Evolutionary conservation across 2,888 invertebrate species (phyloP).

Genomic region (Rhyacophila evoluta): DNA sequence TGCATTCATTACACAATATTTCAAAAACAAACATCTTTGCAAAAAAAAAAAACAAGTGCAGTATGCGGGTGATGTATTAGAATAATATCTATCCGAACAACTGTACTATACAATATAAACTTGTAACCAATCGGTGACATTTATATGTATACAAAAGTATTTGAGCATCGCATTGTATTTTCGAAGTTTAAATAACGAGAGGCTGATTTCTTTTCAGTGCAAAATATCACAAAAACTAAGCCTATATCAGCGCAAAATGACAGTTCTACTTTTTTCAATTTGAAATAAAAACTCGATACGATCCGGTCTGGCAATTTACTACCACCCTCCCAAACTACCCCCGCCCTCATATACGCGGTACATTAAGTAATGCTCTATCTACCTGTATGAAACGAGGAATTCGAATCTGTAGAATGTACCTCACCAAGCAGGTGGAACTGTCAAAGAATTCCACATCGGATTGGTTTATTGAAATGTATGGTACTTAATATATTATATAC

Average conservation of each 20-base stretch:
- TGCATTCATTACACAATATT: no score
- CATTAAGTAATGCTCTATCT: background rate
- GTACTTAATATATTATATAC: no score
- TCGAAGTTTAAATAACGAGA: background rate
- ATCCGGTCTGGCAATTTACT: conserved; percentile 12
- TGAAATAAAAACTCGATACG: conserved; percentile 17
- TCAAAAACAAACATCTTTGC: no score
- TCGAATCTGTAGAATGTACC: background rate
- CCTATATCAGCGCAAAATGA: conserved; percentile 10
- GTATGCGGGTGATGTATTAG: no score
- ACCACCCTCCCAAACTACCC: background rate
- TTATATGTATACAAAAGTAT: no score
- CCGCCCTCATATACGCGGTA: background rate
- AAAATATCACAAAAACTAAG: conserved; percentile 18
- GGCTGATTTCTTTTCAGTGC: background rate
- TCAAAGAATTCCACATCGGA: no score
- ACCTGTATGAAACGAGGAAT: background rate
- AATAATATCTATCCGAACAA: no score
- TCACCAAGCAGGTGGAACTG: no score
- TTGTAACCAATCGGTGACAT: no score
- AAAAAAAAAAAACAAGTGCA: no score
- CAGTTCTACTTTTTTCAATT: conserved; percentile 24
- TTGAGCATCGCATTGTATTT: background rate
- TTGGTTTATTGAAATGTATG: no score
- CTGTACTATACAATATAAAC: no score